Base-by-base conservation (phyloP, 2,113 vertebrate genomes). In the Pachycephala philippinensis region DNA sequence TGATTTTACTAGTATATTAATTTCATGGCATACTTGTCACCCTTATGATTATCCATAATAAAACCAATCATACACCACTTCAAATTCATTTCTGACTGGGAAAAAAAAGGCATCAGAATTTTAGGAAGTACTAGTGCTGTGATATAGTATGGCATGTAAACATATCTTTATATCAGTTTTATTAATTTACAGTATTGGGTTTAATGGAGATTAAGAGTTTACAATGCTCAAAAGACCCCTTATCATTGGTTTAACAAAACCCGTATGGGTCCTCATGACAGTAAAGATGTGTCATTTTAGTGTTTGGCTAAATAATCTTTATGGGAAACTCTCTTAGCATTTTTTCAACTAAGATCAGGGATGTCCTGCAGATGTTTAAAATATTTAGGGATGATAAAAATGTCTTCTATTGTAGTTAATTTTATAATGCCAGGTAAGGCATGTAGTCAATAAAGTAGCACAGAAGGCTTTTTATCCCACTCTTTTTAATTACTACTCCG, bases 241-340 rank as follows among this genome's bases (percentile, higher is more conserved):
- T 26, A 30, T 13, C 5, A 15, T 4, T 54, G 33, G 19, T n/a
- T 81, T 37, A 79, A 78, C 31, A 64, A 69, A 72, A 86, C 9
- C 2, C 2, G 0, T 13, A 7, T 15, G 8, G 15, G 22, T 37
- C 24, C 27, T 50, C 5, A 30, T 27, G 44, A 64, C 7, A 54
- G 12, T 26, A 37, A 71, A 45, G 28, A 71, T 9, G 2, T 26
- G 6, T 31, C 17, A 60, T 31, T 31, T 47, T 66, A 50, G 2
- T 45, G 24, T 49, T 21, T 33, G 11, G 44, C 47, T 65, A 53
- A 61, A 35, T 61, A 7, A 21, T 59, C 78, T 61, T 47, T 26
- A 35, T 13, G 17, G 17, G 28, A 82, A 85, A 53, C 20, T 24
- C 3, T 69, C 39, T 28, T 27, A 59, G 22, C 9, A 18, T 42